phyloP scores from a whole-genome alignment of 1,140 invertebrate genomes.

The Dreissena polymorpha region DNA sequence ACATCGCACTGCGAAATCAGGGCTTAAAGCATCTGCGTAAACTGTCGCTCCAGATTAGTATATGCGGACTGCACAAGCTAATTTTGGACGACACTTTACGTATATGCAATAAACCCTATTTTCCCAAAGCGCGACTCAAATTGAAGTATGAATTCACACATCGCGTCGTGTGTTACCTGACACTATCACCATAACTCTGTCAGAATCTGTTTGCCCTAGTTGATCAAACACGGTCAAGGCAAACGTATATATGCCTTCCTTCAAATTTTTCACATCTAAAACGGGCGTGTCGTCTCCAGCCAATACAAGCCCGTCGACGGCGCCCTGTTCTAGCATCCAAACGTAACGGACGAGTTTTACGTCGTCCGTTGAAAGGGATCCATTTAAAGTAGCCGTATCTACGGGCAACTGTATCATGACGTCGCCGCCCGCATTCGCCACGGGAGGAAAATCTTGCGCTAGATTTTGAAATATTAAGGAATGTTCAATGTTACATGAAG shows the following conservation, averaged over 20 bases:
- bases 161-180: neutral
- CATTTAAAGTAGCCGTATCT: conserved; percentile 13
- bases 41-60: no score
- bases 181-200: conserved; percentile 4
- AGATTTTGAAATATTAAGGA: neutral
- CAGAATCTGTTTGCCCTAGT: conserved; percentile 17
- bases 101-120: no score
- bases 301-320: neutral
- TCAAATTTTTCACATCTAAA: neutral
- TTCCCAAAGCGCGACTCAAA: no score
- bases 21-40: no score
- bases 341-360: conserved; percentile 15
- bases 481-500: no score
- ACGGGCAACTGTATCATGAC: neutral
- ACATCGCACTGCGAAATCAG: no score
- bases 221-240: conserved; percentile 21
- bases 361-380: conserved; percentile 17
- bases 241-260: conserved; percentile 13
- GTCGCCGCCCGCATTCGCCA: conserved; percentile 32
- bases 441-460: conserved; percentile 18
- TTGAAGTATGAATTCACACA: no score
- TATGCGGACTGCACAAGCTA: no score
- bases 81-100: no score
- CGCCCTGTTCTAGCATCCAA: conserved; percentile 4
- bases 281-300: neutral